Conservation (phyloP, 2,888 invertebrate genomes). For the Branchellion lobata region DNA sequence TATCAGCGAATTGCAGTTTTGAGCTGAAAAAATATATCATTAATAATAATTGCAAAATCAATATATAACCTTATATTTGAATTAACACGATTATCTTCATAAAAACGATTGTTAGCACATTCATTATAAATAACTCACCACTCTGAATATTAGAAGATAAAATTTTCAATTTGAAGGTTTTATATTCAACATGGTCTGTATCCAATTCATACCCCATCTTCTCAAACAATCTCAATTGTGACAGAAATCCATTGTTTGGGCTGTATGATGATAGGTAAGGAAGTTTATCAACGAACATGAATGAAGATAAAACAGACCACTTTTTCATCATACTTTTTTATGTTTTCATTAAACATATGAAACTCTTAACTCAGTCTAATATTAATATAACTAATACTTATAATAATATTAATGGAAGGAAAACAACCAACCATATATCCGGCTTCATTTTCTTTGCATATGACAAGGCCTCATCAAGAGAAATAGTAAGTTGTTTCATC, state of each 20-base stretch:
- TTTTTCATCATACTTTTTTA: too few species aligned
- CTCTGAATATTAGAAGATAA: not conserved
- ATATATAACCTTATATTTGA: too few species aligned
- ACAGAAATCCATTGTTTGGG: conserved; percentile 58
- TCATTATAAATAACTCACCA: too few species aligned
- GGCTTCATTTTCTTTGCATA: conserved; percentile 56
- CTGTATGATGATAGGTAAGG: conserved; percentile 51
- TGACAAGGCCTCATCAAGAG: conserved; percentile 73
- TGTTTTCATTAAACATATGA: too few species aligned
- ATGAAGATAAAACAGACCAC: too few species aligned
- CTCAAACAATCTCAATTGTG: conserved; percentile 58
- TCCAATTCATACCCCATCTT: conserved; percentile 57
- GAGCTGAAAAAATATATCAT: not conserved
- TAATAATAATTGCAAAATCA: too few species aligned
- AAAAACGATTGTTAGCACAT: too few species aligned
- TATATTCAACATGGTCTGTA: not conserved
- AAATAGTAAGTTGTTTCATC: conserved; percentile 80
- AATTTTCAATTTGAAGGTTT: not conserved
- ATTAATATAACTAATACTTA: too few species aligned
- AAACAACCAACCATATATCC: conserved; percentile 35
- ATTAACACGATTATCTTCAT: too few species aligned
- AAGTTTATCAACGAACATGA: too few species aligned
- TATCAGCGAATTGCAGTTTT: not conserved
- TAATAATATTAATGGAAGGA: too few species aligned
- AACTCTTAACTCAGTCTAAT: too few species aligned